phyloP scores from a whole-genome alignment of 2,888 invertebrate species.

The Fabriciana adippe region DNA sequence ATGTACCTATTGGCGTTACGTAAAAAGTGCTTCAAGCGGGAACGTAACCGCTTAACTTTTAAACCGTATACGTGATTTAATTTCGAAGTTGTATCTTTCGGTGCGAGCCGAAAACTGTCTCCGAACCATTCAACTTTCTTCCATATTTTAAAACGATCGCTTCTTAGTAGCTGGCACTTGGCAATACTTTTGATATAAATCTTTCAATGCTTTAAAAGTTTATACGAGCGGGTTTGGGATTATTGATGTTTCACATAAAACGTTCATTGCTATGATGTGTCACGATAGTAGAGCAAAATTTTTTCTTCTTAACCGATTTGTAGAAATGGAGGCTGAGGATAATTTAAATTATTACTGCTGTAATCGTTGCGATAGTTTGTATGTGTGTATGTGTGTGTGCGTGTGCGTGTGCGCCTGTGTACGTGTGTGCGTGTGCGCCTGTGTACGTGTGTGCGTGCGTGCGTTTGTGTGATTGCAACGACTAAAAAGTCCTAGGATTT shows the following conservation, averaged over 20 bases:
- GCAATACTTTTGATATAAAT: constrained; percentile 48
- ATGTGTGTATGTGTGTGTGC: too few species aligned
- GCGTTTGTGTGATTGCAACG: too few species aligned
- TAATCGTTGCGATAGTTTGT: too few species aligned
- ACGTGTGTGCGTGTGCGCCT: too few species aligned
- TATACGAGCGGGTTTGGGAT: constrained; percentile 13
- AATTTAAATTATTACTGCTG: too few species aligned
- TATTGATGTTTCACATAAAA: constrained; percentile 18
- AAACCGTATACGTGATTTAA: constrained; percentile 81
- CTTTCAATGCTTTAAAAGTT: constrained; percentile 37
- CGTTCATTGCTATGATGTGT: constrained; percentile 15
- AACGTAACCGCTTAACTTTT: constrained; percentile 80
- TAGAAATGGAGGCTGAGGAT: background rate
- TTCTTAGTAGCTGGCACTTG: constrained; percentile 48
- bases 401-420: too few species aligned
- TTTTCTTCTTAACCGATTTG: background rate
- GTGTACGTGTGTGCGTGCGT: too few species aligned
- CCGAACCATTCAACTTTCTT: constrained; percentile 68
- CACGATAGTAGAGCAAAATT: constrained; percentile 1
- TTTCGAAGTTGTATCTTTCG: constrained; percentile 73
- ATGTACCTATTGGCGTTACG: constrained; percentile 62
- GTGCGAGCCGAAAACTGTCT: constrained; percentile 68
- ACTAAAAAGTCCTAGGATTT: too few species aligned
- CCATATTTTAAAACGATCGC: constrained; percentile 64
- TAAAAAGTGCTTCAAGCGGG: constrained; percentile 72